phyloP scores from a whole-genome alignment of 2,797 vertebrate genomes.

The Gallinago solitaria region DNA sequence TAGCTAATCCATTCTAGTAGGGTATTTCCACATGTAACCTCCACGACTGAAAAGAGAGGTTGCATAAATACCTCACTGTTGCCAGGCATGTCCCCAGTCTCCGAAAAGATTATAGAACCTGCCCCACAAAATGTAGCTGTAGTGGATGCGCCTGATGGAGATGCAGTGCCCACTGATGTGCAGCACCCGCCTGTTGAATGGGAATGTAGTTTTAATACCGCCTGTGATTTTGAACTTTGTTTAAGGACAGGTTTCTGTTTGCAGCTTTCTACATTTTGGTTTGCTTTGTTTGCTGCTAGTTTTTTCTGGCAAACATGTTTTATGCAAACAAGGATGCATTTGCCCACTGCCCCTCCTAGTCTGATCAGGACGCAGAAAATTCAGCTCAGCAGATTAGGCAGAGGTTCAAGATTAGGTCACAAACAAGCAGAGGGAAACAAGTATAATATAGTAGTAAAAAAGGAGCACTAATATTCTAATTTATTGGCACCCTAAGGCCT shows the following conservation, averaged over 20 bases:
- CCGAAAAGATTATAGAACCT: not conserved
- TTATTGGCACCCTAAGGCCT: not conserved
- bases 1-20: not conserved
- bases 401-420: conserved; percentile 17
- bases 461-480: not conserved
- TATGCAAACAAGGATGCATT: conserved; percentile 29
- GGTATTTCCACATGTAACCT: not conserved
- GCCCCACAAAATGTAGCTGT: not conserved
- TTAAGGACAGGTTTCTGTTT: conserved; percentile 35
- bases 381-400: not conserved
- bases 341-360: not conserved
- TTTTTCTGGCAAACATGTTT: not conserved
- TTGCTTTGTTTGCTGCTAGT: conserved; percentile 17
- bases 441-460: not conserved
- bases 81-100: not conserved
- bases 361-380: not conserved
- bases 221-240: conserved; percentile 19
- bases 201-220: not conserved
- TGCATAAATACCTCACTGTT: not conserved
- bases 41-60: not conserved
- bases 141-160: not conserved
- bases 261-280: not conserved
- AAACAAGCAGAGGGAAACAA: not conserved
- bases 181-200: not conserved
- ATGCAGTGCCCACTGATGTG: not conserved